Base-by-base conservation (phyloP, 2,797 vertebrate species). In the Dipus sagitta region DNA sequence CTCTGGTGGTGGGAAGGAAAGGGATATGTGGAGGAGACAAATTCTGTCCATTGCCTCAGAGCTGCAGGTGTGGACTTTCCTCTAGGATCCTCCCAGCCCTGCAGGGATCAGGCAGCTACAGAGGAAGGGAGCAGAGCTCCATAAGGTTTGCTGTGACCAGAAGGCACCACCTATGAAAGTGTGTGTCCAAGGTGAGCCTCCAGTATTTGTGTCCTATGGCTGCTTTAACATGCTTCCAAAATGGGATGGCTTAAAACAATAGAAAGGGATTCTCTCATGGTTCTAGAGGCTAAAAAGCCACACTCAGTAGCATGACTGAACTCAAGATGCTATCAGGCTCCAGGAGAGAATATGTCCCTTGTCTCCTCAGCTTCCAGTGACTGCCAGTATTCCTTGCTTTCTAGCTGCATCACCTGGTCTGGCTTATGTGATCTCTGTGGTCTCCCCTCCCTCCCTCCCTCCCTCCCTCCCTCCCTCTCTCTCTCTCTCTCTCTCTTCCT, bases 221-320 rank as follows among this genome's bases (percentile, higher is more conserved):
- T 75, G 12, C 26, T 85, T 0, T 47, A 79, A 95, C 86, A 88
- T 82, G 91, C 80, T 76, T 65, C 58, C 67, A 77, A 13, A 72
- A 72, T 3, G 6, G 24, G 32, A 6, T 72, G 21, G 7, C 47
- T 93, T 88, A 85, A 82, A 92, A 64, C 17, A 70, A 68, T 0
- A 80, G 75, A 86, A 94, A 87, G 67, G 13, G 68, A 52, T 71
- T 90, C 14, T 72, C 32, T 80, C 72, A 70, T 0, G 38, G 4
- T 80, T 86, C 38, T 52, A n/a, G 58, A 92, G 78, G 34, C n/a
- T 65, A 68, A 24, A 85, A 82, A 47, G 60, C n/a, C 78, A 81
- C 94, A 89, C 60, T 17, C 3, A 70, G 32, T 75, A 76, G 76
- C 6, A 30, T 4, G 71, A 26, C 58, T 70, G 68, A 78, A 74